These are phyloP conservation scores for Cynopterus sphinx DNA, from an alignment of 2,797 vertebrate species.

Conservation along the genomic window DNA sequence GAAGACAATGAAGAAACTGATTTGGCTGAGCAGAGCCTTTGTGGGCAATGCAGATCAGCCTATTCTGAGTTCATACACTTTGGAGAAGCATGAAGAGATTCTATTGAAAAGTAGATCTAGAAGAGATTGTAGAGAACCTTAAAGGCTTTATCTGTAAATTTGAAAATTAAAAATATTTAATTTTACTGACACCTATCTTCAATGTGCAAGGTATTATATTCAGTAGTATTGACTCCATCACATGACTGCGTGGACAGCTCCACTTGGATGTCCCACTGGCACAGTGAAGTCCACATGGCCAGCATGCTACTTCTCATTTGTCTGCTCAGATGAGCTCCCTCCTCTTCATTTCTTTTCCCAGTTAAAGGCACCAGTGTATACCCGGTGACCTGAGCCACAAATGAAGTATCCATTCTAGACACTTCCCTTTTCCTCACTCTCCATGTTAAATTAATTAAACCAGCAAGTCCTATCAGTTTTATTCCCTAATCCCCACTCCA, in stretches of 20 bases:
- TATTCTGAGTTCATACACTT: background rate
- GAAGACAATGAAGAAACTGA: background rate
- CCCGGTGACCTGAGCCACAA: background rate
- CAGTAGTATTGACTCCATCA: background rate
- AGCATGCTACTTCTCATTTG: background rate
- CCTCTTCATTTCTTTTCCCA: background rate
- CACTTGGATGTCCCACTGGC: background rate
- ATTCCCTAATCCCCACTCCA: background rate
- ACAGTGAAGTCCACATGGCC: accelerated
- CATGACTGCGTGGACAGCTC: no score
- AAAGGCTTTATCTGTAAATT: background rate
- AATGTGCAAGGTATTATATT: background rate
- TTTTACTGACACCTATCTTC: background rate
- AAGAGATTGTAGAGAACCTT: background rate
- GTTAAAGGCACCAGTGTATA: background rate
- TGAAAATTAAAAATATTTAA: background rate
- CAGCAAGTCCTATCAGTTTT: background rate
- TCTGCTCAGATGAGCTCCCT: background rate
- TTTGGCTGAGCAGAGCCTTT: background rate
- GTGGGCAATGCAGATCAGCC: background rate
- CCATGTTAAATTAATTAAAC: background rate
- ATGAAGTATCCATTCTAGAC: background rate
- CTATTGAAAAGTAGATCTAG: background rate
- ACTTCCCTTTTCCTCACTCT: background rate
- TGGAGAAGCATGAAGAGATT: background rate